Base-by-base conservation (phyloP, 2,888 invertebrate genomes). In the Microplitis deprimator region DNA sequence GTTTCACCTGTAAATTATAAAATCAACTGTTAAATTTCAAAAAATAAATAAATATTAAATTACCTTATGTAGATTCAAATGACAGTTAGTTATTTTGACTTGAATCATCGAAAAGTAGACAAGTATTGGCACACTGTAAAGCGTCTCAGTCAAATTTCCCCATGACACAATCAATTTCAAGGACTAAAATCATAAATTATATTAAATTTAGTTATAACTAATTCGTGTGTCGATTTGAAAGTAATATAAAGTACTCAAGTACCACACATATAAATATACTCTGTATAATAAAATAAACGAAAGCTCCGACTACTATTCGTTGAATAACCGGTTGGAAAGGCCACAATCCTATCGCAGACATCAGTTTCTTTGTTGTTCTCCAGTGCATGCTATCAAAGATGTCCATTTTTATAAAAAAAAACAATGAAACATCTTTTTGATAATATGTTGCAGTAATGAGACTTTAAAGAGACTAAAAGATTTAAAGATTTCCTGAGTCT, bases 261-360 rank as follows among this genome's bases (percentile, higher is more conserved):
- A 39, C 67, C 67, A 39, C 67, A 10, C 39, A n/a, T 38, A 67
- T 67, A 10, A 67, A 67, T 13, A 67, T 67, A 29, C 29, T 38
- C 5, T 39, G 29, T 39, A 67, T n/a, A 3, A 38, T 39, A 7
- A 67, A 13, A 6, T 39, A 10, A 39, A n/a, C n/a, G 1, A 39
- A 6, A 16, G 13, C n/a, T 4, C 39, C n/a, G 13, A 67, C 1
- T 1, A 67, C n/a, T 39, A 8, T 38, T n/a, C 67, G n/a, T 13
- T 67, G 13, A 29, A 10, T n/a, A n/a, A 39, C 13, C 4, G 67
- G 10, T n/a, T 67, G 67, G n/a, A 67, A 29, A n/a, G 67, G 67
- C 67, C 67, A 67, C 8, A 39, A 6, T 6, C 67, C 67, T 39
- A 29, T 10, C n/a, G 39, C n/a, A 1, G 29, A 6, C 10, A 67